Conservation (phyloP, 2,888 invertebrate species). For the Spodoptera picta region DNA sequence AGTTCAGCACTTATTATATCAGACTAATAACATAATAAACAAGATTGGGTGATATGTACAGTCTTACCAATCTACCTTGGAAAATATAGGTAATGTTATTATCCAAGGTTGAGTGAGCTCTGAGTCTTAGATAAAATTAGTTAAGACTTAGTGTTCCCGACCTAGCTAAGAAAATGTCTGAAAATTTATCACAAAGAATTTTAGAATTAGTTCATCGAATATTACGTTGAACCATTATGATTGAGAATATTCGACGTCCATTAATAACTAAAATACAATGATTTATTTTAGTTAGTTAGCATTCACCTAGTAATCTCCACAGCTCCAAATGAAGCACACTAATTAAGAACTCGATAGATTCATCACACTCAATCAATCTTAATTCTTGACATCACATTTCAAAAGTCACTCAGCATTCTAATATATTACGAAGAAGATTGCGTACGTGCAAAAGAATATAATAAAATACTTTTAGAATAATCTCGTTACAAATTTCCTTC, state of each 20-base stretch:
- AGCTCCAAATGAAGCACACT: constrained; percentile 15
- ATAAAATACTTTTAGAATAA: constrained; percentile 38
- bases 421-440: constrained; percentile 27
- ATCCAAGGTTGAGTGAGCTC: too few relatives aligned
- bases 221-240: not conserved
- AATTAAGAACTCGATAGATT: constrained; percentile 37
- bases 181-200: too few relatives aligned
- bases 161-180: too few relatives aligned
- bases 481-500: constrained; percentile 31
- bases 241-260: not conserved
- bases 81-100: too few relatives aligned
- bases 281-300: constrained; percentile 30
- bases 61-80: too few relatives aligned
- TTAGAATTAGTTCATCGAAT: too few relatives aligned
- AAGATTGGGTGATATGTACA: too few relatives aligned
- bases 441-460: constrained; percentile 9
- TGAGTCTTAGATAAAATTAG: too few relatives aligned
- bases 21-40: too few relatives aligned
- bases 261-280: constrained; percentile 20
- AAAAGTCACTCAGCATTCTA: constrained; percentile 30
- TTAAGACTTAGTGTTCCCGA: too few relatives aligned
- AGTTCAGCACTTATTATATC: too few relatives aligned
- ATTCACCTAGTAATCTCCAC: constrained; percentile 37
- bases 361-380: constrained; percentile 42
- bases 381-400: constrained; percentile 31